Base-by-base conservation (phyloP, 2,888 invertebrate genomes). In the Tipula unca region DNA sequence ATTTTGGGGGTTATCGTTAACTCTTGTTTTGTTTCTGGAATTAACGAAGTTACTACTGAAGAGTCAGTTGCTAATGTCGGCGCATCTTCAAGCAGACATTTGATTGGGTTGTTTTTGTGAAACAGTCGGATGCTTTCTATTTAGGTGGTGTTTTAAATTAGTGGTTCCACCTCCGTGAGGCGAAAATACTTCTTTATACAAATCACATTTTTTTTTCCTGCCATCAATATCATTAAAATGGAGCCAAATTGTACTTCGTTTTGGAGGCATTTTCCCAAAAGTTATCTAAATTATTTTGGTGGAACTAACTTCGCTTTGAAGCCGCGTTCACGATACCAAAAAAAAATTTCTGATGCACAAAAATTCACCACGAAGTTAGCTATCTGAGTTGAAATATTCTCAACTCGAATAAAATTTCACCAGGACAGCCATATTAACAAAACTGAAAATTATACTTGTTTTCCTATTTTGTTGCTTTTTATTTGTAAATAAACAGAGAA, bases 21-120 rank as follows among this genome's bases (percentile, higher is more conserved):
- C 82, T 82, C 82, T 82, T 82, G 82, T 29, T 25, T 82, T 25
- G 82, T 82, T 82, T 82, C 82, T 82, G 82, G 25, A 29, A 29
- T 82, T 82, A 82, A 82, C 82, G 82, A 82, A 82, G 82, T 29
- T 82, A 82, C 82, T 82, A 82, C 82, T 82, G 82, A 82, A 82
- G 82, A 82, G 82, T 29, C 82, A 82, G 82, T 82, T 82, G 82
- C 82, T 82, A 82, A 3, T 82, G 82, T 82, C 29, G 82, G 82
- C 82, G 82, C 29, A 82, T 25, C 82, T 82, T 82, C 82, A 82
- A 82, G 82, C 82, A 82, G 29, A 82, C 82, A 29, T 82, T n/a
- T 10, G 82, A 82, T 82, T 82, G 3, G 82, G 82, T 82, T 82
- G 29, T 82, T 82, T 82, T 29, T 29, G 14, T 82, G 29, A 82